A percentile compares a stretch with the other conserved stretches of the same genome.
Evolutionary conservation across 2,113 vertebrate genomes (phyloP).

Genomic region (Nibea coibor): DNA sequence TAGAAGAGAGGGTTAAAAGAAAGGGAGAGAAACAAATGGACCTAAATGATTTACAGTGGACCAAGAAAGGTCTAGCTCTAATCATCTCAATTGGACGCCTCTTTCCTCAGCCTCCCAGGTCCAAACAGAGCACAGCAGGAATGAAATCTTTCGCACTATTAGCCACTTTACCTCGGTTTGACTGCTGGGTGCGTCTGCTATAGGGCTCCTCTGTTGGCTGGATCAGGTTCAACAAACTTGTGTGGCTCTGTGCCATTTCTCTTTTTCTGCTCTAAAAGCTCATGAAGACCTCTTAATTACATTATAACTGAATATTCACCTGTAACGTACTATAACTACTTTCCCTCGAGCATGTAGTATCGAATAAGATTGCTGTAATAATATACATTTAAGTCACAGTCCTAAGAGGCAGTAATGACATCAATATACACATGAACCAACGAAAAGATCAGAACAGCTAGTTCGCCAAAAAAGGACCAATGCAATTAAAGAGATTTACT

Average conservation of each 20-base stretch:
- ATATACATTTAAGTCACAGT: constrained; percentile 32
- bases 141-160: constrained; percentile 27
- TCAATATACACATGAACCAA: constrained; percentile 45
- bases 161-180: constrained; percentile 34
- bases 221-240: constrained; percentile 5
- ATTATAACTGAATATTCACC: constrained; percentile 24
- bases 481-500: constrained; percentile 71
- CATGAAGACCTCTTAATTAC: constrained; percentile 23
- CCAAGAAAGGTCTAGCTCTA: constrained; percentile 29
- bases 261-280: constrained; percentile 25
- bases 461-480: constrained; percentile 44
- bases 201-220: constrained; percentile 6
- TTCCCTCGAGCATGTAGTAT: constrained; percentile 15
- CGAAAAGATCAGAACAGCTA: constrained; percentile 55
- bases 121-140: constrained; percentile 15
- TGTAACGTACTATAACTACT: constrained; percentile 10
- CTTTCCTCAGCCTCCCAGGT: constrained; percentile 14
- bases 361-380: constrained; percentile 28
- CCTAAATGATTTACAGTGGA: constrained; percentile 53
- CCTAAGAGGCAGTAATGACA: constrained; percentile 43
- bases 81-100: constrained; percentile 40
- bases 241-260: constrained; percentile 14
- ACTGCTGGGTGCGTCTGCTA: constrained; percentile 31
- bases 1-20: constrained; percentile 27
- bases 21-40: constrained; percentile 39